Evolutionary conservation across 2,888 invertebrate species (phyloP).

Genomic region (Elegia similella): DNA sequence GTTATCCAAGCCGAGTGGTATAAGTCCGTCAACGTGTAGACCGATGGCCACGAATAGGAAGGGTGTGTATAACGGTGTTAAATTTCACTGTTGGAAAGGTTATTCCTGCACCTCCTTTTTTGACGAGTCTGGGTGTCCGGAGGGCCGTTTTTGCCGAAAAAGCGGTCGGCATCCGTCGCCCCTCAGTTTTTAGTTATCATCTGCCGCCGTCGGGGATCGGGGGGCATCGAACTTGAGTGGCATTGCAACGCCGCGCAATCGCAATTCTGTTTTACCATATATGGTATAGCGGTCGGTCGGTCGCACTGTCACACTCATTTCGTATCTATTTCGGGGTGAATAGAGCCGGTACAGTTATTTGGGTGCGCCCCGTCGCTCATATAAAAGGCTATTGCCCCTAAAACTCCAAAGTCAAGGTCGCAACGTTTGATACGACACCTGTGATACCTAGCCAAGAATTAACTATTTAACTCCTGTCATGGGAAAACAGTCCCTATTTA

Average conservation of each 20-base stretch:
- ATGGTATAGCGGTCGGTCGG: constrained; percentile 63
- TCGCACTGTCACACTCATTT: constrained; percentile 56
- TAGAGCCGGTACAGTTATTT: constrained; percentile 36
- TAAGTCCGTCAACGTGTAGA: constrained; percentile 30
- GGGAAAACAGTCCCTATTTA: neutral
- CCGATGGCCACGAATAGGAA: constrained; percentile 35
- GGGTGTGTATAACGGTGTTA: constrained; percentile 61
- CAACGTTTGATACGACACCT: constrained; percentile 2
- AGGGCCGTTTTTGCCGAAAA: constrained; percentile 31
- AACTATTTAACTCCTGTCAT: neutral
- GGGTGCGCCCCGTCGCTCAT: constrained; percentile 33
- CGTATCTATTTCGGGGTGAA: constrained; percentile 58
- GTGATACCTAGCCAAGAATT: constrained; percentile 10
- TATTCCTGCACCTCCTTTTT: constrained; percentile 74
- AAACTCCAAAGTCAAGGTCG: constrained; percentile 58
- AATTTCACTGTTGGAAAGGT: constrained; percentile 76
- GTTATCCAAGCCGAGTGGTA: constrained; percentile 33
- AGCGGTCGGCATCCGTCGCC: constrained; percentile 31
- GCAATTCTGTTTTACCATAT: constrained; percentile 74
- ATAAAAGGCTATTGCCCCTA: constrained; percentile 55
- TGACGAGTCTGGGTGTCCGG: constrained; percentile 45
- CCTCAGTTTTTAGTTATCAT: constrained; percentile 40
- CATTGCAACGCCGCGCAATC: constrained; percentile 75
- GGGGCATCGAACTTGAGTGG: constrained; percentile 72
- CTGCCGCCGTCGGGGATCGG: constrained; percentile 42